Evolutionary conservation across 2,888 invertebrate species (phyloP), one percentile per base, ranked within the genome.

Genomic region (Caprella mutica): DNA sequence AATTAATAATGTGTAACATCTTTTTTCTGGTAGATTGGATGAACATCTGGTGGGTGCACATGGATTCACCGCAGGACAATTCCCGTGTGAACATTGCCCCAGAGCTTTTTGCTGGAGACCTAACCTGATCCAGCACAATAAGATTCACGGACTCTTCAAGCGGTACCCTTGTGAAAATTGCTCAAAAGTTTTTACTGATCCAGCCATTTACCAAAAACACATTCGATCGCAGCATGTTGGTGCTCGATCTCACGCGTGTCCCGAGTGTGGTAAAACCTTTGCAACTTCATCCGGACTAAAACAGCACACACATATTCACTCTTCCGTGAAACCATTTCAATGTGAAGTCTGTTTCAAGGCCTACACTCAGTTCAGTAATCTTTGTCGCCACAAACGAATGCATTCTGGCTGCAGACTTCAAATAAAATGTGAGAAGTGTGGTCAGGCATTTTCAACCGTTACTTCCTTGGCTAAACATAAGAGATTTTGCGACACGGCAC

Each of bases 321-420:
- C 91, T 70, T 91, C 90, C 71, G 86, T 94, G 67, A 98, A 98
- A 75, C 97, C 97, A 3, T 97, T 96, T 77, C 86, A 85, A 80
- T 93, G 92, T 76, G 88, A 88, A 66, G 90, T 94, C 67, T 98
- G 98, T 77, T 85, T 86, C 72, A 98, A 98, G 79, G 85, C 93
- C 9, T 98, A 98, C 77, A 98, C 98, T 3, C 98, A 98, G 77
- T 98, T 98, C 75, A 97, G 96, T 38, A 99, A 98, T 74, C 79
- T 99, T 70, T 98, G 98, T 72, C 86, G 98, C n/a, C 98, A 98
- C 77, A 94, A 92, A 72, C 89, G 97, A 58, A 96, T 97, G 92
- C 98, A 98, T 78, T 84, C 86, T 55, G 87, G 90, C 71, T 97
- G 96, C 73, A 85, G 92, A 69, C 86, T 86, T 75, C 85, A 87